These are phyloP conservation scores for Enteromius unitaeniatus DNA, from an alignment of 2,797 vertebrate genomes.

Conservation along the genomic window DNA sequence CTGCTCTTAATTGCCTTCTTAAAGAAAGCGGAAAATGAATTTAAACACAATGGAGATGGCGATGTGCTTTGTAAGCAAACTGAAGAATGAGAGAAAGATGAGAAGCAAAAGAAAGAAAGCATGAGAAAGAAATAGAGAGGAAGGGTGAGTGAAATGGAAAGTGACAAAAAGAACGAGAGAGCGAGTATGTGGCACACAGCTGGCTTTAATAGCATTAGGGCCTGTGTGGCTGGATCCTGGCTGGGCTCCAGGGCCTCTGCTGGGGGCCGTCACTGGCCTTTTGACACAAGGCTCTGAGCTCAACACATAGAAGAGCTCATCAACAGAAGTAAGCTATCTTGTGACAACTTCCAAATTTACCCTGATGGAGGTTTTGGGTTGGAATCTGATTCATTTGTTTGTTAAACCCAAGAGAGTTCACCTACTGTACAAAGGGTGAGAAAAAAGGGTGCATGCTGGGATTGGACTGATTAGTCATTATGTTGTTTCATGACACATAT, in stretches of 20 bases:
- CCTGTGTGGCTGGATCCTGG: slow-evolving; percentile 49
- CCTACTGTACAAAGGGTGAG: slow-evolving; percentile 48
- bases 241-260: slow-evolving; percentile 50
- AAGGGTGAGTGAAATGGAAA: slow-evolving; percentile 12
- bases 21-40: slow-evolving; percentile 64
- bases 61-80: slow-evolving; percentile 23
- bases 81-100: slow-evolving; percentile 1
- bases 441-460: slow-evolving; percentile 32
- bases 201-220: slow-evolving; percentile 72
- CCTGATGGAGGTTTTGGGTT: slow-evolving; percentile 44
- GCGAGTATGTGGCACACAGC: slow-evolving; percentile 65
- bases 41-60: slow-evolving; percentile 59
- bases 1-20: slow-evolving; percentile 60
- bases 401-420: slow-evolving; percentile 48
- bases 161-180: slow-evolving; percentile 23
- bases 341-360: slow-evolving; percentile 51
- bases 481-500: slow-evolving; percentile 17
- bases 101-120: not conserved
- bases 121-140: slow-evolving; percentile 13
- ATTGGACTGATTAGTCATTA: slow-evolving; percentile 37
- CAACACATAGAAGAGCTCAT: slow-evolving; percentile 48
- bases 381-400: slow-evolving; percentile 55
- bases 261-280: slow-evolving; percentile 23
- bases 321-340: slow-evolving; percentile 51
- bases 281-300: slow-evolving; percentile 39